Base-by-base conservation (phyloP, 2,113 vertebrate genomes). In the Epinephelus fuscoguttatus region DNA sequence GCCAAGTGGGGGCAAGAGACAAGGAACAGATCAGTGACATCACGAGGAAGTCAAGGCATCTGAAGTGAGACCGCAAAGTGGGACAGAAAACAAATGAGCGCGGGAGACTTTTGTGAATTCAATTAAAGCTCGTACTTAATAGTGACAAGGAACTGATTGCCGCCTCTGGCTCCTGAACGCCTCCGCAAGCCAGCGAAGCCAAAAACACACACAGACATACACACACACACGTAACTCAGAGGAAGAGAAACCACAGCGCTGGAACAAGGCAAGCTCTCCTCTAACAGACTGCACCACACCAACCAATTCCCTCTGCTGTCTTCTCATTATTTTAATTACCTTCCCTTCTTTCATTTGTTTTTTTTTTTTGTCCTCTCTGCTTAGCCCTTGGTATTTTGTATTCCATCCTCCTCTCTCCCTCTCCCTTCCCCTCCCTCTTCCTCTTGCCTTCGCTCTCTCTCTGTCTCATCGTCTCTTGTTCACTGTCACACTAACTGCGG, bases 401-500 rank as follows among this genome's bases (percentile, higher is more conserved):
- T 92, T 91, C 90, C 17, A 55, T 47, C 86, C 85, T 81, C 71
- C 87, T 75, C 88, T 85, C 80, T 70, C 57, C 69, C 59, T 82
- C 55, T 62, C 84, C 77, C 75, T 59, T 70, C 79, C 81, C 80
- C 81, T 81, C 78, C 87, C 80, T 83, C 70, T 76, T 59, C 57
- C 72, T 81, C 71, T 68, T 53, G 60, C 68, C 63, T 74, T 72
- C 23, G 19, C 87, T 80, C 89, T 76, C 87, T 76, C 81, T 86
- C 72, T 83, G 84, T 91, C 93, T 91, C 84, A 84, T 93, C 87
- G 81, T 85, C 80, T 91, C 91, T 89, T 85, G 84, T 88, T 92
- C 88, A 72, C 86, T 94, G 91, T 93, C 91, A 93, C 90, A 90
- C 91, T 84, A 85, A 90, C 88, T 86, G 90, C 75, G 64, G 69